Base-by-base conservation (phyloP, 2,888 invertebrate genomes). In the Orthosia cruda region DNA sequence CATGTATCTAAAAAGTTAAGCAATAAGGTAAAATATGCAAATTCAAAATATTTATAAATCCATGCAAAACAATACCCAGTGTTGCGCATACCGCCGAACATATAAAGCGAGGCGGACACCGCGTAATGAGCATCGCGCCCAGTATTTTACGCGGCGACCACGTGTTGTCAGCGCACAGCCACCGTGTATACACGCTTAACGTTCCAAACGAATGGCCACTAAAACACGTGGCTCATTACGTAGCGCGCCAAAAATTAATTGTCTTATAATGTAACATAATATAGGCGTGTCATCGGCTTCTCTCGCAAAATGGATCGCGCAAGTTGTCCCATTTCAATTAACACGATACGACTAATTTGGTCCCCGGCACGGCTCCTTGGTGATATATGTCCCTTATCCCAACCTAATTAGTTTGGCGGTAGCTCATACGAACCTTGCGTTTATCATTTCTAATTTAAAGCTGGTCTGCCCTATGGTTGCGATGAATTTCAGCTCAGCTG, bases 371-470 rank as follows among this genome's bases (percentile, higher is more conserved):
- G 83, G 84, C 67, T 80, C 77, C 78, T 75, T 77, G 77, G 76
- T 88, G 89, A 89, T 87, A 83, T 85, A 89, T 87, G 87, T 77
- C 87, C 85, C 83, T 85, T 88, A 89, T 83, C 88, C 87, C 67
- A 74, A 80, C 81, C 84, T 89, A 88, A 89, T 89, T 89, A 89
- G 86, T 87, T 87, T 82, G 66, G 80, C 76, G 84, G 89, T 86
- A 85, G 82, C 79, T 85, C 83, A 83, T 85, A 74, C 75, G 80
- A 82, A 77, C 85, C 80, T 78, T 80, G 77, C 81, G 87, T 86
- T 89, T 84, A 89, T 89, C 78, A 85, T 84, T 77, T 74, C 55
- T 73, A 83, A 86, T 86, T 83, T 74, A 73, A 85, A 80, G 87
- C 87, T 78, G 64, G 74, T 57, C 59, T 57, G 74, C 71, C 59